phyloP scores from a whole-genome alignment of 2,888 invertebrate species.

The Cotesia congregata region DNA sequence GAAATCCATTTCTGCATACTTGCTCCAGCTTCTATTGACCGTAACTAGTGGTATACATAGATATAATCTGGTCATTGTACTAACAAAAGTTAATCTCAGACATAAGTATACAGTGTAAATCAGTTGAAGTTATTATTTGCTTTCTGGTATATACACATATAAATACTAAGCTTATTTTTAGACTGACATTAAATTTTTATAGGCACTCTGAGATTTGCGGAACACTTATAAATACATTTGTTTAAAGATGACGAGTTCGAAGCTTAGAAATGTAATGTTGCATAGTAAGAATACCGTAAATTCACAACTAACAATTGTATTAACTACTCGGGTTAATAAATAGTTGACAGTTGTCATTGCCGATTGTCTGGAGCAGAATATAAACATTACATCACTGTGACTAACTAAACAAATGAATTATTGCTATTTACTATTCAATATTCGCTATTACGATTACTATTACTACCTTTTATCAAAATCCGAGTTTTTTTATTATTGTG shows the following conservation, averaged over 20 bases:
- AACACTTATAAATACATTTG: neutral
- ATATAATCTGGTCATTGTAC: neutral
- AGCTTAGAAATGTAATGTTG: constrained; percentile 25
- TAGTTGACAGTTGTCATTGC: constrained; percentile 47
- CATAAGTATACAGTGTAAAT: no score
- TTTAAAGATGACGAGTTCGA: constrained; percentile 29
- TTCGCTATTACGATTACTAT: neutral
- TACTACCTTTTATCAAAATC: neutral
- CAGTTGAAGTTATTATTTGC: no score
- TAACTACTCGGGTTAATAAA: constrained; percentile 46
- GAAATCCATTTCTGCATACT: constrained; percentile 18
- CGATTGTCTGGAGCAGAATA: constrained; percentile 28
- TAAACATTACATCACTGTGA: constrained; percentile 40
- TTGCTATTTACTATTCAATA: no score
- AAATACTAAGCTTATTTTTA: neutral
- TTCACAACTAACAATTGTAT: constrained; percentile 27
- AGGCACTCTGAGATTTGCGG: neutral
- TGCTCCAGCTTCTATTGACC: constrained; percentile 12
- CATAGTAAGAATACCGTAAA: constrained; percentile 34
- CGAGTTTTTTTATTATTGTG: neutral
- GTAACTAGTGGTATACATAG: neutral
- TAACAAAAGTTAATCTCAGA: neutral
- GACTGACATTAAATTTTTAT: neutral
- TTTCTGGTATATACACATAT: neutral
- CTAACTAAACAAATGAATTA: no score